Evolutionary conservation across 2,888 invertebrate genomes (phyloP).

Genomic region (Bedellia somnulentella): DNA sequence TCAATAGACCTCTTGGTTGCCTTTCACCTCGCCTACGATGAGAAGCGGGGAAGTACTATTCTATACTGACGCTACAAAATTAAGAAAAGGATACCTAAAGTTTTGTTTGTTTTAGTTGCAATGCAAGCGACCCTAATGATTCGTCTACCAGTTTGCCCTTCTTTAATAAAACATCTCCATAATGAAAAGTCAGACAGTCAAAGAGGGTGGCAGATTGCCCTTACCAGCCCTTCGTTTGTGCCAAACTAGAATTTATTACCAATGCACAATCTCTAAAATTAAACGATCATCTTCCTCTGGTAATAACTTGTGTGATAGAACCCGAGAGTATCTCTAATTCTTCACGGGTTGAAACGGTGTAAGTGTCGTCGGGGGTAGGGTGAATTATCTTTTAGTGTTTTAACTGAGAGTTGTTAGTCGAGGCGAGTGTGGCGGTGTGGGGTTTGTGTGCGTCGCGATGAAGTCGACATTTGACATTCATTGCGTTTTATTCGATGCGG

Average conservation of each 20-base stretch:
- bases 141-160: slow-evolving; percentile 36
- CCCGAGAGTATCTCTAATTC: slow-evolving; percentile 48
- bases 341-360: slow-evolving; percentile 13
- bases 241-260: slow-evolving; percentile 33
- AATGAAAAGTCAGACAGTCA: slow-evolving; percentile 61
- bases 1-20: no score
- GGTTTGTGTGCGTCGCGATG: no score
- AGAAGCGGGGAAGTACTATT: no score
- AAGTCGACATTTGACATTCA: slow-evolving; percentile 53
- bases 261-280: slow-evolving; percentile 28
- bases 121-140: slow-evolving; percentile 35
- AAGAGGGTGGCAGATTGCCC: slow-evolving; percentile 52
- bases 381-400: slow-evolving; percentile 22
- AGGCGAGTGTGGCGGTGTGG: slow-evolving; percentile 12
- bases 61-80: no score
- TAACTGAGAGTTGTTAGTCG: slow-evolving; percentile 16
- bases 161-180: slow-evolving; percentile 62
- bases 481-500: slow-evolving; percentile 50
- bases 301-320: slow-evolving; percentile 60
- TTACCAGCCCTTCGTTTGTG: slow-evolving; percentile 20
- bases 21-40: no score
- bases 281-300: slow-evolving; percentile 22
- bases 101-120: no score
- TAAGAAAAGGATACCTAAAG: no score
- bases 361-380: slow-evolving; percentile 16